Evolutionary conservation across 2,888 invertebrate species (phyloP).

Genomic region (Eupithecia dodoneata): DNA sequence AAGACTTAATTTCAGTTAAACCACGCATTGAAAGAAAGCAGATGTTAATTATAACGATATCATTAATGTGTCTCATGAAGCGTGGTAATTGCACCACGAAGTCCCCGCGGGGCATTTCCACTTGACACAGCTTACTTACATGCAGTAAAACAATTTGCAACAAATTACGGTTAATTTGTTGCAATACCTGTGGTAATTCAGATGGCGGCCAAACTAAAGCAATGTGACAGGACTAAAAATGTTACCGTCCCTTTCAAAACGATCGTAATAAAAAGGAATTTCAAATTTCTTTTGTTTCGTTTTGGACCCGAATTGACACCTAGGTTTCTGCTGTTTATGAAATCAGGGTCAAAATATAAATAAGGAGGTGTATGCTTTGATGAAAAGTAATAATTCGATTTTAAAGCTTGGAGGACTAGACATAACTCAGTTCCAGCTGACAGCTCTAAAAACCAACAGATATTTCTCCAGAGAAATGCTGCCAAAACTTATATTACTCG

Average conservation of each 20-base stretch:
- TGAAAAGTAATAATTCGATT: conserved; percentile 12
- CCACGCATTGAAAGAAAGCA: conserved; percentile 3
- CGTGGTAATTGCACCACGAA: neutral
- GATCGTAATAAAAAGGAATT: too few relatives aligned
- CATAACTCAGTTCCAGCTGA: conserved; percentile 53
- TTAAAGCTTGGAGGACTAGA: conserved; percentile 54
- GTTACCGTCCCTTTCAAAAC: too few relatives aligned
- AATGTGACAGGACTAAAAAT: too few relatives aligned
- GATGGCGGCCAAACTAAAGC: too few relatives aligned
- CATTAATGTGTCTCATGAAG: conserved; percentile 4
- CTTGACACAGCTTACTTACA: neutral
- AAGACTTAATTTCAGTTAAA: neutral
- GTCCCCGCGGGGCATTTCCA: neutral
- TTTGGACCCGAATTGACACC: too few relatives aligned
- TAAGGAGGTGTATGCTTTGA: too few relatives aligned
- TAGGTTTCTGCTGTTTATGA: neutral
- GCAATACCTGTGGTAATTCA: too few relatives aligned
- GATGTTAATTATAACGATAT: conserved; percentile 7
- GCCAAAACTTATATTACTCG: conserved; percentile 49
- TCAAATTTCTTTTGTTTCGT: too few relatives aligned
- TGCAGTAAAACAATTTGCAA: conserved; percentile 1
- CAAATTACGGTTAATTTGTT: neutral
- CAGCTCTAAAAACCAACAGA: conserved; percentile 57
- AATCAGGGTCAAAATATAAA: neutral
- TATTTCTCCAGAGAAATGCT: conserved; percentile 50